phyloP scores from a whole-genome alignment of 1,140 invertebrate species.

The Penaeus japonicus region DNA sequence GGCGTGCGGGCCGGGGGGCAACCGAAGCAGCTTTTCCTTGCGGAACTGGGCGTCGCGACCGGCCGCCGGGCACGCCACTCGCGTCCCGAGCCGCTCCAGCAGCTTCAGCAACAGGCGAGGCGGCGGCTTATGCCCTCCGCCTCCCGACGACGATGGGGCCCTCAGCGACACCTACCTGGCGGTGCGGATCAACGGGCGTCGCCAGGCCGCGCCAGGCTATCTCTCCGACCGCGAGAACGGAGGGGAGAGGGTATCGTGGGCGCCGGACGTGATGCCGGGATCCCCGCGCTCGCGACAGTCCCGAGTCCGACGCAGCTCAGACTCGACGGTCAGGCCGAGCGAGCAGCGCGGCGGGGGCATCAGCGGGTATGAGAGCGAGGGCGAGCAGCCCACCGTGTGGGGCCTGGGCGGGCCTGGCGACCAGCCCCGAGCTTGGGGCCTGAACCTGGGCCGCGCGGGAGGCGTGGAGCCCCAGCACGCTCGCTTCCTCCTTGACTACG shows the following conservation, averaged over 20 bases:
- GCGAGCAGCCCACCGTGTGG: conserved; percentile 39
- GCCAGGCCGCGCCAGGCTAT: not conserved
- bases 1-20: conserved; percentile 27
- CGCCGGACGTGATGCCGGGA: conserved; percentile 15
- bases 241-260: conserved; percentile 30
- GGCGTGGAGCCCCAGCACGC: conserved; percentile 17
- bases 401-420: conserved; percentile 33
- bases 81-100: conserved; percentile 26
- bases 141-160: conserved; percentile 45
- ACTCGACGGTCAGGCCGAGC: conserved; percentile 20
- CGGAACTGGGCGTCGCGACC: conserved; percentile 21
- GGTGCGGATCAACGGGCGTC: conserved; percentile 11
- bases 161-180: conserved; percentile 51
- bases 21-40: not conserved
- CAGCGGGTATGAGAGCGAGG: conserved; percentile 41
- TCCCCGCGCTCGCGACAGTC: not conserved
- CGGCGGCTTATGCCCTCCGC: not conserved
- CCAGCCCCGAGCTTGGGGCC: not conserved
- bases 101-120: conserved; percentile 33
- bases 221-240: conserved; percentile 23
- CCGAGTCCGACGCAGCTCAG: conserved; percentile 27
- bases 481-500: conserved; percentile 38
- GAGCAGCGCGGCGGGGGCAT: not conserved
- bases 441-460: not conserved
- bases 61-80: not conserved